Evolutionary conservation across 2,888 invertebrate genomes (phyloP).

Genomic region (Perizoma flavofasciatum): DNA sequence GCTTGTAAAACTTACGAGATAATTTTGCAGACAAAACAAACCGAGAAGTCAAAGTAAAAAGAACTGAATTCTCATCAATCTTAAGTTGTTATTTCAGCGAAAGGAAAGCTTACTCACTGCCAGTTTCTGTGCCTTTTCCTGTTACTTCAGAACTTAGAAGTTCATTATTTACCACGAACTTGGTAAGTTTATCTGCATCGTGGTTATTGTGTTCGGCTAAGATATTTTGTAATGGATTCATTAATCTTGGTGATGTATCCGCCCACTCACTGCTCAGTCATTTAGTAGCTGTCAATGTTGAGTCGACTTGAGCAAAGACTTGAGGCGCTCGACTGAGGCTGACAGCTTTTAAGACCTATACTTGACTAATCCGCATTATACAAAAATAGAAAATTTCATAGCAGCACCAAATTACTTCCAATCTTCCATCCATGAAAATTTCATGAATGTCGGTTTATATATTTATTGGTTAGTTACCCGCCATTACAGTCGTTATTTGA

Average conservation of each 20-base stretch:
- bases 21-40: constrained; percentile 78
- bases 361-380: constrained; percentile 21
- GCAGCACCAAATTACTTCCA: neutral
- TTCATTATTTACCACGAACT: constrained; percentile 42
- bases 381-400: constrained; percentile 6
- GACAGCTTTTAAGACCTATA: constrained; percentile 10
- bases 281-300: constrained; percentile 53
- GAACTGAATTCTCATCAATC: constrained; percentile 26
- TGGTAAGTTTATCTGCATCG: constrained; percentile 42
- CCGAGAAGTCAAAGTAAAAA: constrained; percentile 40
- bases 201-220: constrained; percentile 39
- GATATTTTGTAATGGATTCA: constrained; percentile 50
- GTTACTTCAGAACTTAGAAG: constrained; percentile 44
- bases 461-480: no score
- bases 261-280: constrained; percentile 55
- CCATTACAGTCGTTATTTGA: no score
- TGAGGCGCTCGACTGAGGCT: constrained; percentile 11
- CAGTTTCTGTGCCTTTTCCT: constrained; percentile 52
- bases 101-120: constrained; percentile 19
- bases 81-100: constrained; percentile 13
- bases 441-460: no score
- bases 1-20: constrained; percentile 65
- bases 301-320: no score
- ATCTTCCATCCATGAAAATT: neutral
- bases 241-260: constrained; percentile 52